Evolutionary conservation across 2,113 vertebrate species (phyloP).

Genomic region (Isurus oxyrinchus): DNA sequence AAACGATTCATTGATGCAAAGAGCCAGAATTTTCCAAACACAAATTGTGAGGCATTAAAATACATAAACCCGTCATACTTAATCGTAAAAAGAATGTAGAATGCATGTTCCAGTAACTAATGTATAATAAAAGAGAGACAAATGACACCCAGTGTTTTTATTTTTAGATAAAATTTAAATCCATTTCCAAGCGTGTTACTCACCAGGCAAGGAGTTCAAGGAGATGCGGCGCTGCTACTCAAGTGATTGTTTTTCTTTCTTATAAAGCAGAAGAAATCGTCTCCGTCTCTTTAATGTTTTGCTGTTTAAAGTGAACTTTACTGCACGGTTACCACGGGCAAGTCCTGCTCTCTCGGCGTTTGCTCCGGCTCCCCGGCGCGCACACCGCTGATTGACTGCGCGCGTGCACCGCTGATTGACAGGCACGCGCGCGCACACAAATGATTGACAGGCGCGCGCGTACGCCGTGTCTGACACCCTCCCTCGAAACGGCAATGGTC

Average conservation of each 20-base stretch:
- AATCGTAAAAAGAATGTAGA: not conserved
- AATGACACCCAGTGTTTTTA: not conserved
- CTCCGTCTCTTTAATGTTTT: not conserved
- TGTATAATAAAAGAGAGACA: not conserved
- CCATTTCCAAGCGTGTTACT: not conserved
- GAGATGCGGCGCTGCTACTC: not conserved
- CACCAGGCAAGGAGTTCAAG: not conserved
- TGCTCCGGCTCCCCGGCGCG: not conserved
- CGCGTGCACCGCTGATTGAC: not conserved
- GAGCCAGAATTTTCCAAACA: not conserved
- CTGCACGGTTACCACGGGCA: not conserved
- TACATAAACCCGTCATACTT: not conserved
- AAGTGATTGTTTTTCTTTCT: not conserved
- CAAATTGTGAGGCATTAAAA: not conserved
- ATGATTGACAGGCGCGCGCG: not conserved
- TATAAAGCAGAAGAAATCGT: not conserved
- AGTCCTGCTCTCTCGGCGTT: too few relatives aligned
- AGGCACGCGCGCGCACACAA: too few relatives aligned
- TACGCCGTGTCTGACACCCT: not conserved
- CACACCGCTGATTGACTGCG: not conserved
- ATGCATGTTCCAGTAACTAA: not conserved
- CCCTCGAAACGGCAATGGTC: too few relatives aligned
- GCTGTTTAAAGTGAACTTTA: not conserved
- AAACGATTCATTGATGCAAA: not conserved
- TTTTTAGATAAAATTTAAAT: not conserved